Base-by-base conservation (phyloP, 2,888 invertebrate species). In the Aphodius sticticus region DNA sequence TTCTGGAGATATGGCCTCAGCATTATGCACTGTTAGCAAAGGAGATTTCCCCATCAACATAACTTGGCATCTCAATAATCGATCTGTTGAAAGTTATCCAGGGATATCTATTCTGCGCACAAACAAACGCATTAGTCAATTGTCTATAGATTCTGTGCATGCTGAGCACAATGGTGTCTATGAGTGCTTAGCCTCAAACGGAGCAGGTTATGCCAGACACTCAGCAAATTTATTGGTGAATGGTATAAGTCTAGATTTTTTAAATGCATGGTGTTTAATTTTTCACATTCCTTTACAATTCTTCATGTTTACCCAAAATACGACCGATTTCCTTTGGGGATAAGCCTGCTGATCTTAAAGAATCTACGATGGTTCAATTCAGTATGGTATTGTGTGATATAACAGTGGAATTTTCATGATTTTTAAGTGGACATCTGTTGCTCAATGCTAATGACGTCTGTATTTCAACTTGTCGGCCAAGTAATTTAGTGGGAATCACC, bases 41-140 rank as follows among this genome's bases (percentile, higher is more conserved):
- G 95, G 95, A 76, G 95, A 95, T 88, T 88, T 93, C 76, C 94
- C 94, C n/a, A 90, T 94, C 76, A 91, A 91, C 79, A 91, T 94
- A 74, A 88, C 89, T 16, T 94, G 94, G 94, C 89, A 90, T 16
- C 91, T 93, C 83, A 92, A 92, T 78, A 87, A 71, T 35, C 12
- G 14, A 71, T 26, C 71, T 5, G 71, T 16, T 15, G 14, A 26
- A 16, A 35, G 35, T 71, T 35, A 71, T 26, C 16, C 16, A 0
- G 71, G 71, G 35, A 14, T 71, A 71, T 71, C 71, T 16, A 35
- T 71, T 71, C 12, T 71, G 1, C 16, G 16, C 16, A 71, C 71
- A 2, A 71, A 71, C 35, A 71, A 71, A 71, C 71, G 71, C 35
- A 71, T 71, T 26, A 16, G 71, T 71, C 71, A 71, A 16, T 71